Evolutionary conservation across 2,113 vertebrate genomes (phyloP), one percentile per base, ranked within the genome.

Genomic region (Tachysurus vachellii): DNA sequence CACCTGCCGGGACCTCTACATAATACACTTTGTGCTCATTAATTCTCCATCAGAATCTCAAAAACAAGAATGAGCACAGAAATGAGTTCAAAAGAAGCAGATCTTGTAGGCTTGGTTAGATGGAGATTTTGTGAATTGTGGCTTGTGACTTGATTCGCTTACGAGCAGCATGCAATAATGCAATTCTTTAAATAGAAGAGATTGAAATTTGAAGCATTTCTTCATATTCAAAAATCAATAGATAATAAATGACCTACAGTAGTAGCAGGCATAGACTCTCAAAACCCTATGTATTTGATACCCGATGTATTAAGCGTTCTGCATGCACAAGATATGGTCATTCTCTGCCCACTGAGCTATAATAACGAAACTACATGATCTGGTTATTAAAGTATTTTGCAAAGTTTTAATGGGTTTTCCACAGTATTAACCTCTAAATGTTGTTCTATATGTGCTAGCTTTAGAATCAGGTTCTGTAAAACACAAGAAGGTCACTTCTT

Each of bases 1-100:
- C 80, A 88, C 86, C 89, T 84, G 64, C 47, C n/a, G 85, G 87
- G 76, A 84, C 66, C 19, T 64, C 85, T 75, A 86, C 3, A 53
- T 17, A 81, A 73, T 87, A 89, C 85, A 61, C 54, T 85, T 77
- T 36, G 82, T 56, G 85, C 89, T 90, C 91, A 93, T 94, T 93
- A 89, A 91, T 90, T 89, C 44, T 83, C 73, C 81, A 76, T 53
- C 8, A 81, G 83, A 87, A n/a, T 50, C 82, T 82, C 26, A 19
- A 59, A 80, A 80, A 59, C 28, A 36, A 0, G 17, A 23, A 19
- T 23, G 19, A 56, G 28, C 53, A 36, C 11, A 80, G 28, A 21
- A 88, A 92, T 81, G 79, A 88, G 85, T 83, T 81, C 31, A 44
- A 82, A 81, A 64, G 61, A 71, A 59, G 42, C 54, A 17, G 54